phyloP scores from a whole-genome alignment of 2,797 vertebrate genomes.

The Garrulus glandarius region DNA sequence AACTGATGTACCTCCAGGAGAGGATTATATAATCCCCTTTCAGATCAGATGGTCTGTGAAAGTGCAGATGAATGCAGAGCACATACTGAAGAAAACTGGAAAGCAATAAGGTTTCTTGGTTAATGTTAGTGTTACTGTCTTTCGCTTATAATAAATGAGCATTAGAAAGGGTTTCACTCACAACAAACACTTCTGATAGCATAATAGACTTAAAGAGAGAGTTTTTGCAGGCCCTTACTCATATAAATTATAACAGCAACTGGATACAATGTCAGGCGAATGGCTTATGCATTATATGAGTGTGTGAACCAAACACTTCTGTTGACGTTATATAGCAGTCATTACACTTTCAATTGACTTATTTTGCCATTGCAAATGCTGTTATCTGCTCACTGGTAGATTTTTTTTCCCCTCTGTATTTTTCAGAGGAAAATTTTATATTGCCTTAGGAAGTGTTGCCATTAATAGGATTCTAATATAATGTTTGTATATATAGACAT shows the following conservation, averaged over 20 bases:
- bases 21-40: conserved; percentile 2
- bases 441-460: not conserved
- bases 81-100: not conserved
- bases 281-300: conserved; percentile 38
- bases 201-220: conserved; percentile 22
- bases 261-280: not conserved
- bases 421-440: not conserved
- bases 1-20: not conserved
- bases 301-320: conserved; percentile 6
- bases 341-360: conserved; percentile 37
- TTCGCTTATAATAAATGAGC: not conserved
- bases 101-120: not conserved
- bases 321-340: conserved; percentile 37
- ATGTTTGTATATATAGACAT: not conserved
- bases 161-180: conserved; percentile 9
- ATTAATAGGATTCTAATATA: not conserved
- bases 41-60: conserved; percentile 20
- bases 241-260: conserved; percentile 18
- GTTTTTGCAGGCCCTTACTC: conserved; percentile 18
- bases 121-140: conserved; percentile 14
- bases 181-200: conserved; percentile 20
- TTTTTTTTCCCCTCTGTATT: not conserved
- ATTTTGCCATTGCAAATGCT: conserved; percentile 28
- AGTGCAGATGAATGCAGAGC: not conserved
- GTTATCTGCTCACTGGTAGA: not conserved